phyloP scores from a whole-genome alignment of 2,113 vertebrate species.

The Hemiscyllium ocellatum region DNA sequence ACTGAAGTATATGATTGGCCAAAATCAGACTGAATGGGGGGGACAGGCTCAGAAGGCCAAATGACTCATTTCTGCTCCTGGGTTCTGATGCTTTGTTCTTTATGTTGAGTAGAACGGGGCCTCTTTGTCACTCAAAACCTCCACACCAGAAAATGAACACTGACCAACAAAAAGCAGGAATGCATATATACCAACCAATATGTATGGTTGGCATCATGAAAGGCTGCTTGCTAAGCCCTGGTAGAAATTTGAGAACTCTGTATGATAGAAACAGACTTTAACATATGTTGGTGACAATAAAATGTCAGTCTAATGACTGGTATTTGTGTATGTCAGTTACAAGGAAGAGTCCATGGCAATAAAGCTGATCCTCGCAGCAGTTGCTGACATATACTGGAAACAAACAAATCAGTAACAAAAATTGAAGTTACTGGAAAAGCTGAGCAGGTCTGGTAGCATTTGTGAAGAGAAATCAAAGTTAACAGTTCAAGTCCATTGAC shows the following conservation, averaged over 20 bases:
- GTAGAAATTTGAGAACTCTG: not conserved
- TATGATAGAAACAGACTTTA: not conserved
- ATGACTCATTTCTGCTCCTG: too few relatives aligned
- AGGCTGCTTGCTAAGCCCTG: not conserved
- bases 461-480: too few relatives aligned
- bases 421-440: too few relatives aligned
- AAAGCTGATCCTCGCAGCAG: not conserved
- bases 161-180: not conserved
- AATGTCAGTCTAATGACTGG: too few relatives aligned
- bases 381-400: not conserved
- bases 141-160: not conserved
- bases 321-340: not conserved
- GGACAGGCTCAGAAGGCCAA: too few relatives aligned
- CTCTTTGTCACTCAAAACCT: not conserved
- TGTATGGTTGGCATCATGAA: not conserved
- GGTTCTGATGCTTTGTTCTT: too few relatives aligned
- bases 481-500: not conserved
- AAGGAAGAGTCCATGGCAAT: not conserved
- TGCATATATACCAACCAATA: too few relatives aligned
- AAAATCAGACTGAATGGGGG: too few relatives aligned
- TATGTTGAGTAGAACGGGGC: not conserved
- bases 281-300: not conserved
- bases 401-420: not conserved
- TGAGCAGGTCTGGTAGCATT: too few relatives aligned
- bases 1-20: too few relatives aligned